These are phyloP conservation scores for Hippolais icterina DNA, from an alignment of 2,113 vertebrate species.

Conservation along the genomic window DNA sequence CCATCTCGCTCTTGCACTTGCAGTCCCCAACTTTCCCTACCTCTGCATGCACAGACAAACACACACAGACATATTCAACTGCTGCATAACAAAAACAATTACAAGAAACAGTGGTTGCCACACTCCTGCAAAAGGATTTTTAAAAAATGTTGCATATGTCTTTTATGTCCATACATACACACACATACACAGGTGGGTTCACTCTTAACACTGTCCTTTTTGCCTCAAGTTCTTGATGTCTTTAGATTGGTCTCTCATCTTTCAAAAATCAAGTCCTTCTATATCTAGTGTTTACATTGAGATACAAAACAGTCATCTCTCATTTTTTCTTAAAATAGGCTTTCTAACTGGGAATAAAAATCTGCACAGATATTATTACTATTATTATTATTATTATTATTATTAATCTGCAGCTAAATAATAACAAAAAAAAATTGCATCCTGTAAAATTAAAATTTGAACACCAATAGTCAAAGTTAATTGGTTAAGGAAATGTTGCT, in stretches of 20 bases:
- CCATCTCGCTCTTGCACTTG: not conserved
- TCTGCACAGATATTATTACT: not conserved
- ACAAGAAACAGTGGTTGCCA: not conserved
- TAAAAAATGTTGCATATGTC: not conserved
- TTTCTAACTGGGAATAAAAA: not conserved
- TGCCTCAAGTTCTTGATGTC: not conserved
- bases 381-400: too few species aligned
- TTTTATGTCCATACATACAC: not conserved
- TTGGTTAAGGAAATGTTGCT: not conserved
- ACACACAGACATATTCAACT: accelerated
- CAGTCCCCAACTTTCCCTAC: too few species aligned
- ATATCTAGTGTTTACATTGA: accelerated
- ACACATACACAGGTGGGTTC: accelerated
- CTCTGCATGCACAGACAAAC: not conserved
- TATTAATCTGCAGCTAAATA: not conserved
- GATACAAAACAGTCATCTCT: not conserved
- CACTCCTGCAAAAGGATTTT: not conserved
- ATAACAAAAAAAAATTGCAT: not conserved
- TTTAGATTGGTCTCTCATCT: not conserved
- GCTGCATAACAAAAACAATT: not conserved
- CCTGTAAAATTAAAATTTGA: not conserved
- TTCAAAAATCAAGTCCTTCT: not conserved
- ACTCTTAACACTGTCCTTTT: not conserved
- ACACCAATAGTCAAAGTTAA: not conserved
- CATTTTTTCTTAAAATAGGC: not conserved